Base-by-base conservation (phyloP, 2,113 vertebrate genomes). In the Crotalus horridus region DNA sequence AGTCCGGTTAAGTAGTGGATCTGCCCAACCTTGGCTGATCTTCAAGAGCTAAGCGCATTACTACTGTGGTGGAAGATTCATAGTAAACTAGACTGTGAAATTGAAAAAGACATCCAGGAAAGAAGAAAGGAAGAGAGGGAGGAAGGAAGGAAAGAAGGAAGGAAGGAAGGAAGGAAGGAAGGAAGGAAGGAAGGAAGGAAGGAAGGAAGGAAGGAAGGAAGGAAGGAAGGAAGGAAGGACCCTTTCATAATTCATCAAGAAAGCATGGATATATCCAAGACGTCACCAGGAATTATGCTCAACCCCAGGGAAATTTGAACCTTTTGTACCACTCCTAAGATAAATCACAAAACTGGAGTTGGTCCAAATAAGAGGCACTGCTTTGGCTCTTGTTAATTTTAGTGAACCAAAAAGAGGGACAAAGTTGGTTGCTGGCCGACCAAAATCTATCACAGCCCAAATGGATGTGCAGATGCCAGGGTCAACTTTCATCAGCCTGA, bases 121-220 rank as follows among this genome's bases (percentile, higher is more conserved):
- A 12, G 12, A 4, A 5, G 23, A 2, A 3, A 59, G 8, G 23
- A 8, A 59, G 56, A 6, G 6, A 6, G 6, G 56, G 1, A 23
- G 5, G 15, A 12, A 54, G 12, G 1, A 12, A 13, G 3, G 11
- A 0, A 10, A 12, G 13, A 2, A 12, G 0, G 53, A 54, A 3
- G 3, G 11, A 12, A 55, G 13, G 4, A 12, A 48, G 1, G 48
- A 48, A 48, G 48, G 48, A 48, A 48, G 48, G 58, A 59, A 9
- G 7, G 24, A 59, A 26, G 58, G 58, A 59, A 48, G 48, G 48
- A 55, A 24, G 58, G 8, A 59, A 59, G 58, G 23, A 59, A 59
- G 58, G 58, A 59, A 26, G 58, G 23, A 59, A 61, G 58, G 58
- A 59, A 59, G 23, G 58, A 58, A 58, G 56, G 56, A 58, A 58